Evolutionary conservation across 2,113 vertebrate genomes (phyloP).

Genomic region (Hucho hucho): DNA sequence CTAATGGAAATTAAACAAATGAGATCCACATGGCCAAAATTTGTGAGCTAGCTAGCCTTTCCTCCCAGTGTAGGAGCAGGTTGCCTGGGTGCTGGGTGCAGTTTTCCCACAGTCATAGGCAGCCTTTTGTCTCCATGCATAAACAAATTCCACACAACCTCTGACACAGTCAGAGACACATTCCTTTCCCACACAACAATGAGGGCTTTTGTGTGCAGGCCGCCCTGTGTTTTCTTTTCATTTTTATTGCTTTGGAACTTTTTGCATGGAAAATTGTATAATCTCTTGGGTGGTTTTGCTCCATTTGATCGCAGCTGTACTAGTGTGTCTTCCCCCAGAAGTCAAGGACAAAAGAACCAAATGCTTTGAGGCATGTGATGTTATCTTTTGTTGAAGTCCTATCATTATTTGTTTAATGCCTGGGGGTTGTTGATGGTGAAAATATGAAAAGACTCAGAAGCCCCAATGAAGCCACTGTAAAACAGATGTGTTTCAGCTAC

Average conservation of each 20-base stretch:
- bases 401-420: not conserved
- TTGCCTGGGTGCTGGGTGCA: constrained; percentile 25
- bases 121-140: constrained; percentile 69
- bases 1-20: constrained; percentile 17
- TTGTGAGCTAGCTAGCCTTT: constrained; percentile 6
- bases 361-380: constrained; percentile 2
- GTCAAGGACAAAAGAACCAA: not conserved
- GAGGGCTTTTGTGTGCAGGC: constrained; percentile 64
- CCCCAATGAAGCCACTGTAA: not conserved
- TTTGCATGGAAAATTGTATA: constrained; percentile 58
- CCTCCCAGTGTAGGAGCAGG: constrained; percentile 6
- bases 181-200: constrained; percentile 69
- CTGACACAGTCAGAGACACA: constrained; percentile 58
- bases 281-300: constrained; percentile 50
- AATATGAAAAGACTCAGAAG: not conserved
- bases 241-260: constrained; percentile 69
- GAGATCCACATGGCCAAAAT: constrained; percentile 37
- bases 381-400: not conserved
- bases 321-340: not conserved
- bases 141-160: constrained; percentile 65
- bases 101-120: constrained; percentile 53
- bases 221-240: constrained; percentile 65
- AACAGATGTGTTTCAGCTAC: not conserved
- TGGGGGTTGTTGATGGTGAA: constrained; percentile 6
- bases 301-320: not conserved